These are phyloP conservation scores for Mobula birostris DNA, from an alignment of 2,113 vertebrate species.

Conservation along the genomic window DNA sequence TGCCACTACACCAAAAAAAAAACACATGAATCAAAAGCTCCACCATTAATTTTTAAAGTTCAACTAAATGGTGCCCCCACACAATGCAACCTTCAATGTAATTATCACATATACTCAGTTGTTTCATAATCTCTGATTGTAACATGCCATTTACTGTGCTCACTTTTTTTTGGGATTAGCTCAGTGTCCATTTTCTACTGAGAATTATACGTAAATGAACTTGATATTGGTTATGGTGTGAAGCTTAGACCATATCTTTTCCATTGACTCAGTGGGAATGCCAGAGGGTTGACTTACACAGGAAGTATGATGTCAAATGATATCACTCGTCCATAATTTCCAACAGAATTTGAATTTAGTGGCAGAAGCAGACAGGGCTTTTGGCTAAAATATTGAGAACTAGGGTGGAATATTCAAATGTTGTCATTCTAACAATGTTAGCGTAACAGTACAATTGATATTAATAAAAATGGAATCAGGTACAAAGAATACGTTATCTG, in stretches of 20 bases:
- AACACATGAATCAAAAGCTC: not conserved
- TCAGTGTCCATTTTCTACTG: not conserved
- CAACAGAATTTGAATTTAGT: not conserved
- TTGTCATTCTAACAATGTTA: not conserved
- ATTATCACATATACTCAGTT: not conserved
- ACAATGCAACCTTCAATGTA: not conserved
- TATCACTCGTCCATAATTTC: not conserved
- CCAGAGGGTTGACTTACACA: not conserved
- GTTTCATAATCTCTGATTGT: slow-evolving; percentile 7
- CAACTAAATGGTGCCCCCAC: not conserved
- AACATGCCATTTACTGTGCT: not conserved
- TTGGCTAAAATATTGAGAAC: not conserved
- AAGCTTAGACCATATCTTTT: not conserved
- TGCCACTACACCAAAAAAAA: not conserved
- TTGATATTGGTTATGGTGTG: not conserved
- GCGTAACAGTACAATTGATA: not conserved
- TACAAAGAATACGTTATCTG: not conserved
- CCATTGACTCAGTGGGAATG: not conserved
- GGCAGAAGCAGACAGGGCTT: not conserved
- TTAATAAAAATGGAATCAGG: not conserved
- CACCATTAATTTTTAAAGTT: not conserved
- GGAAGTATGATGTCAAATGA: not conserved
- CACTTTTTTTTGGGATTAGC: not conserved
- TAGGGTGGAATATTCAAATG: not conserved
- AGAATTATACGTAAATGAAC: not conserved